Percentiles rank a stretch among this genome's conserved stretches.
phyloP scores from a whole-genome alignment of 2,888 invertebrate species.

The Colostygia pectinataria region DNA sequence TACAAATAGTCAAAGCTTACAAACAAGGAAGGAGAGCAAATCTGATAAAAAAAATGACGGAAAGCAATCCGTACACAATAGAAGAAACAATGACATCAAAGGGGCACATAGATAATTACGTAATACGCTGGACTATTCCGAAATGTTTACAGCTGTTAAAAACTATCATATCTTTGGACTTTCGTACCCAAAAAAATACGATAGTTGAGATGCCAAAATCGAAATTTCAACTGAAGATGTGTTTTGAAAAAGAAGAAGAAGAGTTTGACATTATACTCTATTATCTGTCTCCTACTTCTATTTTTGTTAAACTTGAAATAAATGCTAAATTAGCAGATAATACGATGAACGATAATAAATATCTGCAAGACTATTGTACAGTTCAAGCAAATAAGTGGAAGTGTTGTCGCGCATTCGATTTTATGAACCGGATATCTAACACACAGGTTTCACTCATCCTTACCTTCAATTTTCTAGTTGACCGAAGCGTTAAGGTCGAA shows the following conservation, averaged over 20 bases:
- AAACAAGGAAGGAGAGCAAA: too few species aligned
- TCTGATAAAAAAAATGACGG: too few species aligned
- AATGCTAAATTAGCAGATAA: too few species aligned
- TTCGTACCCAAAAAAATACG: conserved; percentile 56
- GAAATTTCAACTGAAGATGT: conserved; percentile 70
- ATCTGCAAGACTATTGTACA: conserved; percentile 62
- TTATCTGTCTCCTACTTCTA: conserved; percentile 61
- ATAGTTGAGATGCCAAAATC: conserved; percentile 43
- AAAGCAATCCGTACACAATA: too few species aligned
- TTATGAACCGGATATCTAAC: too few species aligned
- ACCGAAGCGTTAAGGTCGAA: conserved; percentile 55
- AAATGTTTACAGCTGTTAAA: conserved; percentile 14
- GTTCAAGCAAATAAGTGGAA: conserved; percentile 75
- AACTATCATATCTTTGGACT: conserved; percentile 47
- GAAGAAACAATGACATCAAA: too few species aligned
- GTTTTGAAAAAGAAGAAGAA: conserved; percentile 64
- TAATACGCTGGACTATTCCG: conserved; percentile 70
- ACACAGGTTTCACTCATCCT: background rate
- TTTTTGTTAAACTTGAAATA: conserved; percentile 46
- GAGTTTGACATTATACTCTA: too few species aligned
- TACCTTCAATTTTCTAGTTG: background rate
- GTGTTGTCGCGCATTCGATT: conserved; percentile 21
- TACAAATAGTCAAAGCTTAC: too few species aligned
- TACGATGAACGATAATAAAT: too few species aligned
- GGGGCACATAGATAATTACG: conserved; percentile 37